Evolutionary conservation across 2,797 vertebrate genomes (phyloP), one percentile per base, ranked within the genome.

Genomic region (Scleropages formosus): DNA sequence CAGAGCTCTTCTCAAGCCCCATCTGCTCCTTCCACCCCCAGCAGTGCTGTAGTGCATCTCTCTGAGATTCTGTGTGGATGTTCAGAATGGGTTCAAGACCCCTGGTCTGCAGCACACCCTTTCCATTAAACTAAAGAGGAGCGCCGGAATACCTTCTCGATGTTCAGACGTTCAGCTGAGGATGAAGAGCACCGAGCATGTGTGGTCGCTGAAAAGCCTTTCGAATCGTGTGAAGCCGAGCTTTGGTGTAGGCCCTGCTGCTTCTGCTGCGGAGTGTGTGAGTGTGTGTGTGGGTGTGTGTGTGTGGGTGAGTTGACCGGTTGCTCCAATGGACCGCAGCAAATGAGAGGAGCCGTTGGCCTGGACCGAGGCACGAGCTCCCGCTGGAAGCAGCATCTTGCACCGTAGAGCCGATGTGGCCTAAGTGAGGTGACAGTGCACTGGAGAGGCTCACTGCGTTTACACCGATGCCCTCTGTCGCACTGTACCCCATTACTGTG

Each of bases 111-210:
- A 39, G 65, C 64, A 20, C 64, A 72, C 61, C 49, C 60, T 7
- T 39, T 71, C 76, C 61, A 58, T 75, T 77, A 78, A 78, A 81
- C 72, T 77, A 77, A 71, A 80, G 71, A 64, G 12, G 9, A 56
- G 53, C 64, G 60, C 77, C 75, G 79, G 82, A 88, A 65, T 69
- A 72, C 86, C 27, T 86, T 83, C 84, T 79, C 83, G 79, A 75
- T 86, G 83, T 84, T 81, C 75, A 16, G 10, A 77, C 86, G 83
- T 84, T 81, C 75, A 16, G 10, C 77, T 85, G 74, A 49, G 79
- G 86, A 83, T 84, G 81, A 81, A 82, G 85, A 81, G 81, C 81
- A 31, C 39, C 39, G 31, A 39, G 6, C 6, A 6, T 39, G 31
- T 39, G n/a, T n/a, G 39, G 2, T 31, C 39, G 2, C 31, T 39